Evolutionary conservation across 2,797 vertebrate species (phyloP).

Genomic region (Manis javanica): DNA sequence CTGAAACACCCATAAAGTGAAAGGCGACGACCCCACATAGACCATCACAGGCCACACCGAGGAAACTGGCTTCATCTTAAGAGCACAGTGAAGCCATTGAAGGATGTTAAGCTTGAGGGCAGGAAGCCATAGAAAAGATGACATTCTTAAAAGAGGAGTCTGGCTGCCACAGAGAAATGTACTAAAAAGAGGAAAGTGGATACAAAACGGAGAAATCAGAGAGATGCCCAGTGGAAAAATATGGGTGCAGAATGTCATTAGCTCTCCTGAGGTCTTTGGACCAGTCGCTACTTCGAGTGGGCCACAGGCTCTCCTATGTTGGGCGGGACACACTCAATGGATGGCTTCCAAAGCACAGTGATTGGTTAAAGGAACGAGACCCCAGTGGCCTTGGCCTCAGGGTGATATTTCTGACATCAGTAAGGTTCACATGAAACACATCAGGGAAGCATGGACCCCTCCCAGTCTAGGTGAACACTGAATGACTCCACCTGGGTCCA

Average conservation of each 20-base stretch:
- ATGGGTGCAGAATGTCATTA: rapidly evolving
- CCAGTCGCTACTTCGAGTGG: no score
- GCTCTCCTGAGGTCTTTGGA: neutral
- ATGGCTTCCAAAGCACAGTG: neutral
- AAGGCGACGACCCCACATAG: neutral
- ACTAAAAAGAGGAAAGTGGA: neutral
- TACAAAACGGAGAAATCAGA: neutral
- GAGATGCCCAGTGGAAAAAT: rapidly evolving
- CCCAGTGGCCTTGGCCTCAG: rapidly evolving
- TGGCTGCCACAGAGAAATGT: neutral
- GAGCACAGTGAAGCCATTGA: neutral
- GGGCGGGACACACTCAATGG: rapidly evolving
- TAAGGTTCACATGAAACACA: neutral
- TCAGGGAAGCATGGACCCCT: rapidly evolving
- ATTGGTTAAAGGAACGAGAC: neutral
- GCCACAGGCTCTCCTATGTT: neutral
- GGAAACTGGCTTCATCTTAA: neutral
- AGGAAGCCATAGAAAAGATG: neutral
- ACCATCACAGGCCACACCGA: neutral
- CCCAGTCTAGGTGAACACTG: rapidly evolving
- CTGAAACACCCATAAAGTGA: neutral
- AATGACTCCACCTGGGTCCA: rapidly evolving
- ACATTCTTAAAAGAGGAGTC: neutral
- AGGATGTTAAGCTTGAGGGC: neutral
- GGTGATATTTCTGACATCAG: rapidly evolving